These are phyloP conservation scores for Pitta sordida DNA, from an alignment of 2,113 vertebrate species.

Conservation along the genomic window DNA sequence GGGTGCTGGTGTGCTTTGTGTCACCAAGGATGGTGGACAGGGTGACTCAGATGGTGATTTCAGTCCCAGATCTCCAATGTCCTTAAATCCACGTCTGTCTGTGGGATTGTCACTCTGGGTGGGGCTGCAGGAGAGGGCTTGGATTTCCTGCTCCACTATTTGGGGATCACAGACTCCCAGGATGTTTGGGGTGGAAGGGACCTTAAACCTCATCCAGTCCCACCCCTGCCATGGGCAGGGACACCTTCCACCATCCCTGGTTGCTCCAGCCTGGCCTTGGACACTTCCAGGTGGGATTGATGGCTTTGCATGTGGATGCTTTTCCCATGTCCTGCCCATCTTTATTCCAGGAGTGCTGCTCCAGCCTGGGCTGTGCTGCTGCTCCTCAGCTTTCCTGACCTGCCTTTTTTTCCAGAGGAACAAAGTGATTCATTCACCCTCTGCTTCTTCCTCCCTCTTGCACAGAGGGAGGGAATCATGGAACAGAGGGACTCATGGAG, in stretches of 20 bases:
- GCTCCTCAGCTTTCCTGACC: neutral
- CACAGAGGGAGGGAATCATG: no score
- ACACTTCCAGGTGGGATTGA: neutral
- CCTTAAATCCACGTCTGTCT: fast-evolving
- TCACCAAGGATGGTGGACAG: neutral
- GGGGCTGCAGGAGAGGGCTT: neutral
- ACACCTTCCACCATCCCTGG: neutral
- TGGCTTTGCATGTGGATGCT: neutral
- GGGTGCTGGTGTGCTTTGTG: neutral
- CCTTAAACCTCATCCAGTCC: neutral
- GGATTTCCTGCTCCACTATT: neutral
- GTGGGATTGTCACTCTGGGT: neutral
- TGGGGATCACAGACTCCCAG: neutral
- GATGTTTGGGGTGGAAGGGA: neutral
- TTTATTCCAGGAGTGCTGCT: neutral
- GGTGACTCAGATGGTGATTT: neutral
- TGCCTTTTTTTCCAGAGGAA: neutral
- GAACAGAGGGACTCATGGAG: no score
- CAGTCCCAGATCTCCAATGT: fast-evolving
- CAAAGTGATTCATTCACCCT: neutral
- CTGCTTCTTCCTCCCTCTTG: neutral
- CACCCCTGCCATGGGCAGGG: neutral
- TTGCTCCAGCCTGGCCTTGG: neutral
- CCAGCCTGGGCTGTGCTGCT: neutral
- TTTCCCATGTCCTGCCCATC: neutral